Conservation (phyloP, 2,888 invertebrate species). For the Actias luna region DNA sequence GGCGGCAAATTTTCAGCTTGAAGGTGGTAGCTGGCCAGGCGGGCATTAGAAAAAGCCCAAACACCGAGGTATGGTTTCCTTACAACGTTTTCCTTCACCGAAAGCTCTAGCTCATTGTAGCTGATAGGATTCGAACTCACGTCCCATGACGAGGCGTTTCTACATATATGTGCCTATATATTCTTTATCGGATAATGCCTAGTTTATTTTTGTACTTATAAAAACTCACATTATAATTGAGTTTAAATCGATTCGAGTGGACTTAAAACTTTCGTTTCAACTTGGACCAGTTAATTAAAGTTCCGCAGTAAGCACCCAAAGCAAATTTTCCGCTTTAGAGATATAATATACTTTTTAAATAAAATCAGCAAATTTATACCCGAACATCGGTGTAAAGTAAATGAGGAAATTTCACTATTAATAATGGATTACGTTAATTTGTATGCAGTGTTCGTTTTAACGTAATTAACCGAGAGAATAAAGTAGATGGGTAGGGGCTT, state of each 20-base stretch:
- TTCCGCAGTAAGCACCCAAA: conserved; percentile 29
- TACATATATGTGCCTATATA: too few relatives aligned
- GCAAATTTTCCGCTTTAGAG: conserved; percentile 26
- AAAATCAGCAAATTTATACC: conserved; percentile 27
- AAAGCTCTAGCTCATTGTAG: too few relatives aligned
- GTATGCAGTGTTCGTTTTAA: conserved; percentile 24
- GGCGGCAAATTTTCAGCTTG: too few relatives aligned
- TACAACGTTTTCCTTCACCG: too few relatives aligned
- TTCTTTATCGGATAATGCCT: too few relatives aligned
- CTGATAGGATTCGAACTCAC: too few relatives aligned
- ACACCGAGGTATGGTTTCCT: too few relatives aligned
- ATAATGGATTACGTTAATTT: conserved; percentile 18
- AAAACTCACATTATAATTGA: conserved; percentile 14
- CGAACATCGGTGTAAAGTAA: conserved; percentile 8
- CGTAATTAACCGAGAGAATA: conserved; percentile 23
- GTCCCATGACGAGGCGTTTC: too few relatives aligned
- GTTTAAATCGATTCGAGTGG: conserved; percentile 30
- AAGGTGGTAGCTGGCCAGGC: too few relatives aligned
- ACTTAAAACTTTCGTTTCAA: conserved; percentile 31
- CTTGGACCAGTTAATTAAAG: conserved; percentile 34
- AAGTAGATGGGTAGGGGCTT: conserved; percentile 19
- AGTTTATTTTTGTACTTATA: not conserved
- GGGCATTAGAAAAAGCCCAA: too few relatives aligned
- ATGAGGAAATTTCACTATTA: conserved; percentile 20
- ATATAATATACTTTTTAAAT: conserved; percentile 24